Evolutionary conservation across 1,140 invertebrate genomes (phyloP).

Genomic region (Aporrectodea caliginosa): DNA sequence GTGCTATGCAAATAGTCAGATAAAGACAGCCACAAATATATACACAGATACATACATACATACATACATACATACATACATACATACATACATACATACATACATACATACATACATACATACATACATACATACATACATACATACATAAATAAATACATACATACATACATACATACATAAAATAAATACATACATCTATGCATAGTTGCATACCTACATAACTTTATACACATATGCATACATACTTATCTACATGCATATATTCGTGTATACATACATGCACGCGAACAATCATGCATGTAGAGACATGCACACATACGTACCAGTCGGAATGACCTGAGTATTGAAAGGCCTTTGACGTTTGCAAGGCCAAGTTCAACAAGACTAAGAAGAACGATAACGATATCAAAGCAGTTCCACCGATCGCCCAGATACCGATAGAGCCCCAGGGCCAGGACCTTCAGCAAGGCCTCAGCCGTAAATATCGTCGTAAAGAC

Average conservation of each 20-base stretch:
- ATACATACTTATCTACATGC: background rate
- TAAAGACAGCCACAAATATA: background rate
- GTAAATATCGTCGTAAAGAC: conserved; percentile 97
- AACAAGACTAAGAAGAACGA: conserved; percentile 87
- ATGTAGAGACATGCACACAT: background rate
- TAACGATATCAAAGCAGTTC: conserved; percentile 98
- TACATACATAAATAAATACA: background rate
- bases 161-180: background rate
- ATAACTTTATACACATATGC: background rate
- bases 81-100: background rate
- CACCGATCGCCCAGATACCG: conserved; percentile 97
- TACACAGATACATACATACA: conserved; percentile 1
- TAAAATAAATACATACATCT: background rate
- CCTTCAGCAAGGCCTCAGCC: conserved; percentile 90
- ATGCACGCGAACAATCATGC: background rate
- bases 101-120: conserved; percentile 1
- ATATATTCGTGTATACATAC: background rate
- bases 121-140: background rate
- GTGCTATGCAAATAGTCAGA: background rate
- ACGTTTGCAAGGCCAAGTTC: conserved; percentile 89
- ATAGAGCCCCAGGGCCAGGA: conserved; percentile 93
- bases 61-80: background rate
- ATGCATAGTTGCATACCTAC: background rate
- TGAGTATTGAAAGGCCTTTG: conserved; percentile 88
- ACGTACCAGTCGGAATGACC: conserved; percentile 93